Base-by-base conservation (phyloP, 2,888 invertebrate species). In the Molorchus minor region DNA sequence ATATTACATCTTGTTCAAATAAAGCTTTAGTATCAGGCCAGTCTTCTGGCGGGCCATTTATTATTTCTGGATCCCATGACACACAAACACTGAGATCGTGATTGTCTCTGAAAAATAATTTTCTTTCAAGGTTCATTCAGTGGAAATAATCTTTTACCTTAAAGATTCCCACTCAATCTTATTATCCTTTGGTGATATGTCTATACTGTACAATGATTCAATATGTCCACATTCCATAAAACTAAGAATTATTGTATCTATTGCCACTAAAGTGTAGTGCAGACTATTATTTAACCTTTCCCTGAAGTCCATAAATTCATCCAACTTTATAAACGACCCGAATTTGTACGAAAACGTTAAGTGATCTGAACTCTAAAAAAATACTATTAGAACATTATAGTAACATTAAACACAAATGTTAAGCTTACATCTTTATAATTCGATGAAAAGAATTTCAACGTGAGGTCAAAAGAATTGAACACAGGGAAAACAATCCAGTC, bases 301-400 rank as follows among this genome's bases (percentile, higher is more conserved):
- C 70, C 91, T 86, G 79, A 96, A 93, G 75, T 90, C 88, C 73
- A 93, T 88, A 77, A 98, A 92, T 80, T 97, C 96, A 69, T 91
- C 88, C 67, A 97, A 86, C 85, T 96, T 96, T 68, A 90, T 88
- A 82, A 96, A 96, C 40, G 96, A 95, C 8, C 97, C 96, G 81
- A 90, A 96, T 77, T 96, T 96, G 83, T 96, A 97, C 5, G 94
- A 93, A 74, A 93, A 89, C 19, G 95, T 93, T 52, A 97, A 85
- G 78, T 95, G 93, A 79, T 97, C 97, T 44, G 93, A 87, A 73
- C 94, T 92, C 93, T 94, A 83, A 46, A 79, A 75, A 41, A 73
- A 49, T 5, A 35, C 35, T 5, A 5, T 25, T 25, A n/a, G n/a
- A n/a, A n/a, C n/a, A n/a, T n/a, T n/a, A n/a, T n/a, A n/a, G n/a